Conservation (phyloP, 1,140 invertebrate species). For the Tenebrio molitor region DNA sequence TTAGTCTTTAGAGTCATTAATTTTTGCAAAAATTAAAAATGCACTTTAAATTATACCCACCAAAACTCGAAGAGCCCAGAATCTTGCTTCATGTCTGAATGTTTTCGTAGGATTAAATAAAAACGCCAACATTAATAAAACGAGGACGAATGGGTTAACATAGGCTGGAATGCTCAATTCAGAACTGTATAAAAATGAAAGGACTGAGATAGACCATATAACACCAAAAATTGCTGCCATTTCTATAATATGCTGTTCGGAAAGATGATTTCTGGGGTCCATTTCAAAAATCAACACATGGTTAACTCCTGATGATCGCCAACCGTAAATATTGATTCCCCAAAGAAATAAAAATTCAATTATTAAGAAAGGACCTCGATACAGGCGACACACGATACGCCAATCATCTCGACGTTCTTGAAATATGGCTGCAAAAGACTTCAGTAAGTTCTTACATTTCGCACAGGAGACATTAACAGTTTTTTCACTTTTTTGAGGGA, state of each 20-base stretch:
- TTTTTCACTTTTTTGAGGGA: no score
- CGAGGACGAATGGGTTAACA: conserved; percentile 89
- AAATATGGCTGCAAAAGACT: conserved; percentile 76
- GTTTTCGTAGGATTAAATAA: conserved; percentile 94
- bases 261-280: conserved; percentile 96
- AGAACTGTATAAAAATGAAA: conserved; percentile 87
- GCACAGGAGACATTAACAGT: neutral
- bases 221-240: conserved; percentile 95
- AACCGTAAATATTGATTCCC: conserved; percentile 98
- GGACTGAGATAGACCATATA: conserved; percentile 90
- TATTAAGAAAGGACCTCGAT: conserved; percentile 92
- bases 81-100: conserved; percentile 92
- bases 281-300: conserved; percentile 99
- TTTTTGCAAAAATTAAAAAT: no score
- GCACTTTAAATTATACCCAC: conserved; percentile 69
- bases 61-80: conserved; percentile 84
- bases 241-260: conserved; percentile 98
- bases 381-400: conserved; percentile 86
- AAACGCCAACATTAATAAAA: conserved; percentile 89
- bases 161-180: conserved; percentile 92
- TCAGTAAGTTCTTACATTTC: neutral
- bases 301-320: conserved; percentile 98
- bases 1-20: no score
- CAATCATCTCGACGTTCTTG: conserved; percentile 79
- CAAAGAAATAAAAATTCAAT: conserved; percentile 96